Evolutionary conservation across 2,797 vertebrate species (phyloP).

Genomic region (Enoplosus armatus): DNA sequence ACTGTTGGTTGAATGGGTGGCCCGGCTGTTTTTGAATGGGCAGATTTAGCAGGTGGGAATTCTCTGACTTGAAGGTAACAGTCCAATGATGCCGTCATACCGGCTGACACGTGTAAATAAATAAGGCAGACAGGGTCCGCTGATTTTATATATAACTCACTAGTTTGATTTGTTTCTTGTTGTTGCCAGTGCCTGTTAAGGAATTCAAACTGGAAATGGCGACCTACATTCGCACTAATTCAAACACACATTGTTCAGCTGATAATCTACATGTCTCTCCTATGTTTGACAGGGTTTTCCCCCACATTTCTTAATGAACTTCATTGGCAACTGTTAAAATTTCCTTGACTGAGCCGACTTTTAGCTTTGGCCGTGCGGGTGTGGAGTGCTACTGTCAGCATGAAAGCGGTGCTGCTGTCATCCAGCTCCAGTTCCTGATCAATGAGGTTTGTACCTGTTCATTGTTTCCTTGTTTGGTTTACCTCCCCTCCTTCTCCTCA

Average conservation of each 20-base stretch:
- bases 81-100: slow-evolving; percentile 39
- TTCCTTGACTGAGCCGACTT: slow-evolving; percentile 86
- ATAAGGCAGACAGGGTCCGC: slow-evolving; percentile 56
- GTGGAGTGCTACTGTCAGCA: slow-evolving; percentile 99
- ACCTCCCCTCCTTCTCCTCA: neutral
- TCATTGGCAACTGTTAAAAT: neutral
- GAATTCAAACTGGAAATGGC: slow-evolving; percentile 5
- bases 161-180: slow-evolving; percentile 46
- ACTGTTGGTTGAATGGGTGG: slow-evolving; percentile 1
- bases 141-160: slow-evolving; percentile 73
- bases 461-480: slow-evolving; percentile 36
- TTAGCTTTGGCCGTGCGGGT: slow-evolving; percentile 95
- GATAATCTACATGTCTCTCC: neutral
- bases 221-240: neutral
- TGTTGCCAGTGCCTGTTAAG: slow-evolving; percentile 20
- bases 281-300: slow-evolving; percentile 4
- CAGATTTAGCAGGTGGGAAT: slow-evolving; percentile 24
- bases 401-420: slow-evolving; percentile 94
- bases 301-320: slow-evolving; percentile 12
- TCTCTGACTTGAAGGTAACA: slow-evolving; percentile 34
- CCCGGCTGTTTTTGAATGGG: slow-evolving; percentile 21
- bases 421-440: slow-evolving; percentile 99
- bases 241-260: neutral
- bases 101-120: slow-evolving; percentile 71
- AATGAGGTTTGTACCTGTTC: slow-evolving; percentile 91